phyloP scores from a whole-genome alignment of 2,113 vertebrate genomes.

The Sceloporus undulatus region DNA sequence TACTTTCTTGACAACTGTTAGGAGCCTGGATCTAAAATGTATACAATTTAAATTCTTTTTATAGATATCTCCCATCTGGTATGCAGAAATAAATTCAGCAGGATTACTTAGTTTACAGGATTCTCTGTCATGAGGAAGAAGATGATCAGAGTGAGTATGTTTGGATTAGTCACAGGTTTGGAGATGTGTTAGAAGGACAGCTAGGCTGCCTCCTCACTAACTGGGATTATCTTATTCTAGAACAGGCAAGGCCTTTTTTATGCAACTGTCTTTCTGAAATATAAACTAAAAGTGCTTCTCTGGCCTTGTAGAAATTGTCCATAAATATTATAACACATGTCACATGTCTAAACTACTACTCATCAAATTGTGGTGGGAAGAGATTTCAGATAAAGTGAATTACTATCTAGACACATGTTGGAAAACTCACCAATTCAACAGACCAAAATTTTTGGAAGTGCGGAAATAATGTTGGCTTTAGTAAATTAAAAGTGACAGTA shows the following conservation, averaged over 20 bases:
- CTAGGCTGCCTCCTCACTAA: constrained; percentile 17
- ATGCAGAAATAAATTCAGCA: constrained; percentile 39
- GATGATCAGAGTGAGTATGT: constrained; percentile 50
- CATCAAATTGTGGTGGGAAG: not conserved
- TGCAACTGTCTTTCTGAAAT: not conserved
- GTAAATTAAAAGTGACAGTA: not conserved
- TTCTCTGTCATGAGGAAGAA: constrained; percentile 41
- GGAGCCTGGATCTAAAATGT: constrained; percentile 55
- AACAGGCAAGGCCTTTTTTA: not conserved
- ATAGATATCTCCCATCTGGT: constrained; percentile 50
- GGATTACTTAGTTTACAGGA: constrained; percentile 44
- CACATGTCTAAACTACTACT: not conserved
- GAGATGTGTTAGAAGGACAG: constrained; percentile 29
- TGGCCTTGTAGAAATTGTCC: not conserved
- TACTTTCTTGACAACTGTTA: constrained; percentile 58
- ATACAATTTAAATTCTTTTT: constrained; percentile 59
- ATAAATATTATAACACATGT: not conserved
- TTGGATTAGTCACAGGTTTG: constrained; percentile 52
- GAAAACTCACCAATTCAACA: not conserved
- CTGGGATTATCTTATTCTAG: constrained; percentile 38
- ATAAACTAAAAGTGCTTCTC: not conserved
- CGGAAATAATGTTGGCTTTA: not conserved
- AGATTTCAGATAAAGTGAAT: not conserved
- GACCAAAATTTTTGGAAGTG: not conserved
- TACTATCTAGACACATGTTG: not conserved